Percentiles rank a stretch among this genome's conserved stretches.
These are phyloP conservation scores for Phainopepla nitens DNA, from an alignment of 2,113 vertebrate genomes.

Conservation along the genomic window DNA sequence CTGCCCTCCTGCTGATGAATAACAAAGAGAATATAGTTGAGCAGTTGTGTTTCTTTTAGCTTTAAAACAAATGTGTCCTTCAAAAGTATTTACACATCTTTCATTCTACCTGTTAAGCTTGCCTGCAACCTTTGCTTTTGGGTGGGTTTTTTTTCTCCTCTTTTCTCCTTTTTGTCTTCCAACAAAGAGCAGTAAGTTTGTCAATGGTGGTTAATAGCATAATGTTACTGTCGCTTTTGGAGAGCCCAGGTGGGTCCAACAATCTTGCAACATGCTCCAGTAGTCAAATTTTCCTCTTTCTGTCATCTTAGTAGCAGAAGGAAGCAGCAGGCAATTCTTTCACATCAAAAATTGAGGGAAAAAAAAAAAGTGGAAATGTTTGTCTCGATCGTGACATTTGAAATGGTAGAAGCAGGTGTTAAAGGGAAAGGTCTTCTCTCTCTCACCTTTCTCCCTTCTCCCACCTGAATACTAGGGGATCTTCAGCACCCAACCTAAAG, in stretches of 20 bases:
- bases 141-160: rapidly evolving
- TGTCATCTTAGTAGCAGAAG: background rate
- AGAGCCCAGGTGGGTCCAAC: background rate
- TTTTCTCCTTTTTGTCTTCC: background rate
- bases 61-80: background rate
- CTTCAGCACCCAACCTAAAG: background rate
- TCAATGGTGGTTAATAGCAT: background rate
- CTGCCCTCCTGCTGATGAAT: background rate
- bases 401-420: background rate
- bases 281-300: background rate
- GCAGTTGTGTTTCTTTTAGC: background rate
- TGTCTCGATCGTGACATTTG: background rate
- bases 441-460: background rate
- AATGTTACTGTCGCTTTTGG: background rate
- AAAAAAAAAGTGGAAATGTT: background rate
- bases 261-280: background rate
- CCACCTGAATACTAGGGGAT: background rate
- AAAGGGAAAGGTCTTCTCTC: background rate
- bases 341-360: background rate
- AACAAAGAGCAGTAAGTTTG: background rate
- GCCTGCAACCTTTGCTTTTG: background rate
- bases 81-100: background rate
- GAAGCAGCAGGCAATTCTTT: background rate
- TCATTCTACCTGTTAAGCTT: background rate
- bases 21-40: background rate